Conservation (phyloP, 2,113 vertebrate genomes). For the Hydropotes inermis region DNA sequence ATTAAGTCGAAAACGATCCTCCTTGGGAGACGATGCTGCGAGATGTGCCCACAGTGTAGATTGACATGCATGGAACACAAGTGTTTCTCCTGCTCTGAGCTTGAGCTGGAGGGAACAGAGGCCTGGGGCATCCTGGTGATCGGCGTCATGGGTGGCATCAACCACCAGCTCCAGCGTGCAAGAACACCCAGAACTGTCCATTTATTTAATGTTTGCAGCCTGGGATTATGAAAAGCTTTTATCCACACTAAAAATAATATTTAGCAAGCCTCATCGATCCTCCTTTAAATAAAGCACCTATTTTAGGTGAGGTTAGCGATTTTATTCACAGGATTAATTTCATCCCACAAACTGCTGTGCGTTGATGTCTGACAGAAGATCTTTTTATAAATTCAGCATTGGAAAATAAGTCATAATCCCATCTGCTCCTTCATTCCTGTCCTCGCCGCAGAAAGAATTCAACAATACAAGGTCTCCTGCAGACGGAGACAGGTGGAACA, state of each 20-base stretch:
- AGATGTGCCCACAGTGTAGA: not conserved
- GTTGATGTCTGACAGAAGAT: constrained; percentile 49
- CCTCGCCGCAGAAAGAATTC: not conserved
- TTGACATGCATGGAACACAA: rapidly evolving
- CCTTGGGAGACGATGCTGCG: not conserved
- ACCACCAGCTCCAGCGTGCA: rapidly evolving
- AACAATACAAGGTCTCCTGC: constrained; percentile 49
- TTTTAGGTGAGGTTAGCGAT: constrained; percentile 60
- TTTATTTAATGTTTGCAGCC: constrained; percentile 27
- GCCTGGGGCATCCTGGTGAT: not conserved
- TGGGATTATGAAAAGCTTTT: constrained; percentile 56
- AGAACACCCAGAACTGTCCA: not conserved
- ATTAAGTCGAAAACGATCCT: not conserved
- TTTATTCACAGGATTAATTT: constrained; percentile 70
- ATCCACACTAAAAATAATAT: constrained; percentile 64
- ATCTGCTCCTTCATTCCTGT: constrained; percentile 51
- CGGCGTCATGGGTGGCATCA: rapidly evolving
- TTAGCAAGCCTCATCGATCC: constrained; percentile 59
- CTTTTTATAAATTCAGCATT: constrained; percentile 50
- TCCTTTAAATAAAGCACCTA: constrained; percentile 62
- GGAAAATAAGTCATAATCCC: constrained; percentile 65
- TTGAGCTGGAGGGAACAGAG: not conserved
- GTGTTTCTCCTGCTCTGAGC: not conserved
- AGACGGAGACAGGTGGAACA: constrained; percentile 50
- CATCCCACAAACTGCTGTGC: constrained; percentile 39